phyloP scores from a whole-genome alignment of 2,888 invertebrate species.

The Spatulosminthurus flaviceps region DNA sequence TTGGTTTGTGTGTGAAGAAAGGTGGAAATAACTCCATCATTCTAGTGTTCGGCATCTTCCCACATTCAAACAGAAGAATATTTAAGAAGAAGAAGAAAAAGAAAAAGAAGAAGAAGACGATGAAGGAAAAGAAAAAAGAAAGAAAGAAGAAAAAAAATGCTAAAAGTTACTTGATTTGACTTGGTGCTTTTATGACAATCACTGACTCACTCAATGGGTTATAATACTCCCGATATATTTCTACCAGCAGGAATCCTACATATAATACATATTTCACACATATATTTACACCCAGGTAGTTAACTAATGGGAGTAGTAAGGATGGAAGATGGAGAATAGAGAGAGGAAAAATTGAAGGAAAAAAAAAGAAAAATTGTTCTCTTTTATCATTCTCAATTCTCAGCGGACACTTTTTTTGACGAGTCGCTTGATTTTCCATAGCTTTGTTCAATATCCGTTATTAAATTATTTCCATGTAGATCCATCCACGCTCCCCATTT shows the following conservation, averaged over 20 bases:
- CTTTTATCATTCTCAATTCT: slow-evolving; percentile 32
- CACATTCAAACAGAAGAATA: background rate
- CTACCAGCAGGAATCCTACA: too few species aligned
- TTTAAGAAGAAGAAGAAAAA: background rate
- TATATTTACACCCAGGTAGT: too few species aligned
- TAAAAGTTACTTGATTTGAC: slow-evolving; percentile 14
- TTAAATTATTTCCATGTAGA: slow-evolving; percentile 18
- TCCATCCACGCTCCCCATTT: background rate
- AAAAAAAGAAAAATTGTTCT: slow-evolving; percentile 27
- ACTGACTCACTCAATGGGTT: too few species aligned
- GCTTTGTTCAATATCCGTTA: slow-evolving; percentile 31
- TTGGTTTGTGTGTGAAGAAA: slow-evolving; percentile 32
- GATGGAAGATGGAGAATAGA: background rate
- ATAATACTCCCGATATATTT: too few species aligned
- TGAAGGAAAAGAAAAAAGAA: background rate
- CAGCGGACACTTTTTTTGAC: slow-evolving; percentile 26
- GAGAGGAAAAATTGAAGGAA: background rate
- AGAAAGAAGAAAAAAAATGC: too few species aligned
- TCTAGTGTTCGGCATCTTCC: slow-evolving; percentile 15
- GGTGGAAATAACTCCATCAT: slow-evolving; percentile 39
- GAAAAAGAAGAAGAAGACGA: background rate
- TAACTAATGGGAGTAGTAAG: too few species aligned
- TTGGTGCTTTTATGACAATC: background rate
- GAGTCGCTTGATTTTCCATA: background rate
- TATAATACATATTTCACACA: too few species aligned